Evolutionary conservation across 2,797 vertebrate species (phyloP), one percentile per base, ranked within the genome.

Genomic region (Melopsittacus undulatus): DNA sequence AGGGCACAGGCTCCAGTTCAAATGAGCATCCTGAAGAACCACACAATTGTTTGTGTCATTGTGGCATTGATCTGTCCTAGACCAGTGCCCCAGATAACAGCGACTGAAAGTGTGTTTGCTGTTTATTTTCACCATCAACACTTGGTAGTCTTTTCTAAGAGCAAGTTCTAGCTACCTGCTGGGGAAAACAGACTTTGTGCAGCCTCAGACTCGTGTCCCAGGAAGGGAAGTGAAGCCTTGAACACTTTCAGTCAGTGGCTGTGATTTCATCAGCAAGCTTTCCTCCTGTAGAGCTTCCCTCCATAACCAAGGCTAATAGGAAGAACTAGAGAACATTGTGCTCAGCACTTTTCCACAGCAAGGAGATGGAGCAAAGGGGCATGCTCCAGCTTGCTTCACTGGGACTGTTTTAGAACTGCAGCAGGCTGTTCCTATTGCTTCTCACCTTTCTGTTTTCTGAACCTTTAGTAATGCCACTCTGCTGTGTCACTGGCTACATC

Each of bases 261-360:
- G 59, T 38, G 57, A 90, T 80, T 81, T 84, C 72, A 86, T 77
- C 51, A 69, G 79, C 21, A 82, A 80, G 82, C 57, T 38, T 26
- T 90, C 90, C 90, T 78, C 87, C 90, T 76, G 49, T 7, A 56
- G 52, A n/a, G 56, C 49, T 79, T 75, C 86, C 48, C 46, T 52
- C 46, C 51, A 42, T 8, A 92, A 92, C 54, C 68, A 92, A 96
- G 78, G 81, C 94, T 83, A 54, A 57, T 11, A 76, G 57, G 49
- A 92, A 45, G 67, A 86, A 42, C 43, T 61, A 8, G 34, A 85
- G 66, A 73, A 75, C 2, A 34, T 83, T 61, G 74, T 34, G 61
- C 70, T 96, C 86, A 93, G 91, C 92, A 97, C 40, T 85, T 95
- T 79, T 13, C 36, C 49, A 27, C 34, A 89, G 93, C 54, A 95